Conservation (phyloP, 2,113 vertebrate species). For the Otolemur garnettii region DNA sequence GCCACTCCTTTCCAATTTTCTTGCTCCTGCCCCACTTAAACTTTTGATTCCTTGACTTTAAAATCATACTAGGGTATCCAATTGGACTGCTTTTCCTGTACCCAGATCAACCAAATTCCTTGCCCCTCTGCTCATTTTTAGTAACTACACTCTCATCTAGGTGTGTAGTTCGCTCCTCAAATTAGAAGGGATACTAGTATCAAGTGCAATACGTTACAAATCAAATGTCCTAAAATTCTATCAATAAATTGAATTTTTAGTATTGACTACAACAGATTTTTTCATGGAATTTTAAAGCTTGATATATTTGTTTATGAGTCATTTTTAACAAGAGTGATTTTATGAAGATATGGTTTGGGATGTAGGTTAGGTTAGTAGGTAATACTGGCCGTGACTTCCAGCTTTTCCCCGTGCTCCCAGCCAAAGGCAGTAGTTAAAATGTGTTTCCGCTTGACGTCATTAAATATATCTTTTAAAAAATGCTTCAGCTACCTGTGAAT, state of each 20-base stretch:
- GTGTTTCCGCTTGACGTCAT: background rate
- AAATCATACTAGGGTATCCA: background rate
- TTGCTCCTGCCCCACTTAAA: background rate
- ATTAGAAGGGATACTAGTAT: background rate
- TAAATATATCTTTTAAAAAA: slow-evolving; percentile 21
- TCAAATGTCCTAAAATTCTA: background rate
- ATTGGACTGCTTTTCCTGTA: background rate
- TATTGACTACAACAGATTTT: background rate
- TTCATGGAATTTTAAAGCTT: slow-evolving; percentile 18
- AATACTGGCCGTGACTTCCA: background rate
- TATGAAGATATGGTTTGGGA: background rate
- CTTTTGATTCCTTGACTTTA: background rate
- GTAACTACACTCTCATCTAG: background rate
- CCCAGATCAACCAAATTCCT: background rate
- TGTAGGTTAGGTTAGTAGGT: background rate
- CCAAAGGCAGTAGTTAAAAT: background rate
- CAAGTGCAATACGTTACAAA: background rate
- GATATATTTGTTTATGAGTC: background rate
- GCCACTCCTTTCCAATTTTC: background rate
- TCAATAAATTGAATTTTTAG: background rate
- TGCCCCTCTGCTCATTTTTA: background rate
- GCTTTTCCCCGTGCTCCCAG: background rate
- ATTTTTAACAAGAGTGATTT: background rate
- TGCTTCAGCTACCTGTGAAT: background rate
- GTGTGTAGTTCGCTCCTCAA: background rate